phyloP scores from a whole-genome alignment of 2,113 vertebrate species.

The Anhinga anhinga region DNA sequence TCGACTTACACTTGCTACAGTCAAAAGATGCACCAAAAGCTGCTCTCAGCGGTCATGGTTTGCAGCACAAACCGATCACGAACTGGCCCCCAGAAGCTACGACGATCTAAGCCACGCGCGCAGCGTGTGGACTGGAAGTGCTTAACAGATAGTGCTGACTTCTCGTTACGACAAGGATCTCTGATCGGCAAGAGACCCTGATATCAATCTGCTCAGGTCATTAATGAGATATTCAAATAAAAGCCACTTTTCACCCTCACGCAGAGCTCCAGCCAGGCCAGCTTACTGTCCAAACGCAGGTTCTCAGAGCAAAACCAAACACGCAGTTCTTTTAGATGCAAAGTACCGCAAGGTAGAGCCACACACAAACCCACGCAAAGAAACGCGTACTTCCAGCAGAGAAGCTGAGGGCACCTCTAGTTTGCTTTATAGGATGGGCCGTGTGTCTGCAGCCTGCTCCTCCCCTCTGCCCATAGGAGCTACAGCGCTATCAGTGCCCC shows the following conservation, averaged over 20 bases:
- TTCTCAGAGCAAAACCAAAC: background rate
- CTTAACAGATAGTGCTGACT: background rate
- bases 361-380: background rate
- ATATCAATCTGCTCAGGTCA: background rate
- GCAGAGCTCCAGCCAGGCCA: background rate
- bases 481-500: background rate
- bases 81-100: background rate
- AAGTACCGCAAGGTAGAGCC: background rate
- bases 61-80: background rate
- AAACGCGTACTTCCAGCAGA: background rate
- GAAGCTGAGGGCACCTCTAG: background rate
- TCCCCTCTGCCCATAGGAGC: rapidly evolving
- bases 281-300: rapidly evolving
- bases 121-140: background rate
- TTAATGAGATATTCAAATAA: background rate
- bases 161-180: background rate
- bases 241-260: background rate
- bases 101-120: rapidly evolving
- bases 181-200: background rate
- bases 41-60: rapidly evolving
- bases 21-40: rapidly evolving
- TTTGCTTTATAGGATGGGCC: background rate
- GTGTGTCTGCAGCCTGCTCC: background rate
- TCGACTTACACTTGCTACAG: background rate
- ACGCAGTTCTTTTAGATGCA: rapidly evolving